Evolutionary conservation across 2,113 vertebrate genomes (phyloP).

Genomic region (Strix uralensis): DNA sequence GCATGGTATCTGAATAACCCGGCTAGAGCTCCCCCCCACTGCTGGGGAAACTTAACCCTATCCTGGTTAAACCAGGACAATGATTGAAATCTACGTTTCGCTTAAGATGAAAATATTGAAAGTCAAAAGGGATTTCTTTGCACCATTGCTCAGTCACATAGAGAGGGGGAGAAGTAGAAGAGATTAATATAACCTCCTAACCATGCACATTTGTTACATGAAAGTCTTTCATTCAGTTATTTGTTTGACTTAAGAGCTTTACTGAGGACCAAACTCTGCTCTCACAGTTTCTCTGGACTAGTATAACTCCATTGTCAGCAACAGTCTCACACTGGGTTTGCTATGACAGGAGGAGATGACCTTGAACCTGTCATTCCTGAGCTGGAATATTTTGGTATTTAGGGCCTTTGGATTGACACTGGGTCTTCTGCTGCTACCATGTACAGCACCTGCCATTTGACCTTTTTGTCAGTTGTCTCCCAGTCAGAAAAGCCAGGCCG

Average conservation of each 20-base stretch:
- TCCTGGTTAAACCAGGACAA: too few relatives aligned
- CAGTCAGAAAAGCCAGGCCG: background rate
- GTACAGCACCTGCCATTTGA: background rate
- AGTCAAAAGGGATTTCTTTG: background rate
- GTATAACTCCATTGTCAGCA: background rate
- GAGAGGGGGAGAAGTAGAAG: rapidly evolving
- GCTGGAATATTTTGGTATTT: background rate
- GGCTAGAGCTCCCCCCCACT: too few relatives aligned
- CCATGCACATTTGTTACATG: background rate
- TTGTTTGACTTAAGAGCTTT: background rate
- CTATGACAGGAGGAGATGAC: background rate
- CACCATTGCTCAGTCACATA: background rate
- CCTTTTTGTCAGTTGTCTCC: background rate
- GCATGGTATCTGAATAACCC: too few relatives aligned
- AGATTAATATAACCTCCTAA: background rate
- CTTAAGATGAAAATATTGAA: background rate
- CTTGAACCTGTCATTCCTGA: background rate
- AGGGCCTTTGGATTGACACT: background rate
- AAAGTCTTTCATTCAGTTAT: background rate
- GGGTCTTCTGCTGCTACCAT: background rate
- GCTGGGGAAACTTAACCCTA: too few relatives aligned
- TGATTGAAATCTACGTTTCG: background rate
- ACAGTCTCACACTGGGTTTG: background rate
- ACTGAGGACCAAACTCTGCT: background rate
- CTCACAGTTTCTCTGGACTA: rapidly evolving